Evolutionary conservation across 2,113 vertebrate genomes (phyloP).

Genomic region (Passer montanus): DNA sequence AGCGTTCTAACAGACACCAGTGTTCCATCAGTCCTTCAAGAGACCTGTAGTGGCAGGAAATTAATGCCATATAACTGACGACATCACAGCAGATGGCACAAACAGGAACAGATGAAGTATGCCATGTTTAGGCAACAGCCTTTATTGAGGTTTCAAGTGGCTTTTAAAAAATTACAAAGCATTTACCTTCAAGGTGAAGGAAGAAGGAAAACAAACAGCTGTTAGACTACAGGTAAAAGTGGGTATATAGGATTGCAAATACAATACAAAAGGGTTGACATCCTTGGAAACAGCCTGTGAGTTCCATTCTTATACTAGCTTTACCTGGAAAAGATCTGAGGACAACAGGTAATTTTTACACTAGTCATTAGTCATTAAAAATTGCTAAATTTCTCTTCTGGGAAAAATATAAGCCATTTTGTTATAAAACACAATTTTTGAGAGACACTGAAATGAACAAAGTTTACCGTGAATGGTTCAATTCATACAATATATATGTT

Average conservation of each 20-base stretch:
- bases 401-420: slow-evolving; percentile 82
- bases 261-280: slow-evolving; percentile 74
- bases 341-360: slow-evolving; percentile 76
- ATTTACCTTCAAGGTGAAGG: slow-evolving; percentile 74
- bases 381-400: slow-evolving; percentile 74
- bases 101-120: slow-evolving; percentile 77
- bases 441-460: slow-evolving; percentile 74
- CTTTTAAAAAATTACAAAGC: slow-evolving; percentile 73
- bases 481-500: slow-evolving; percentile 71
- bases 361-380: slow-evolving; percentile 79
- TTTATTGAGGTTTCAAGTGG: slow-evolving; percentile 83
- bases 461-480: slow-evolving; percentile 65
- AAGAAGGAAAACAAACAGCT: slow-evolving; percentile 69
- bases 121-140: slow-evolving; percentile 81
- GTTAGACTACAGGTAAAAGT: slow-evolving; percentile 69
- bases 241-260: slow-evolving; percentile 56
- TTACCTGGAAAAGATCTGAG: slow-evolving; percentile 73
- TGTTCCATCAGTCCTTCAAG: slow-evolving; percentile 76
- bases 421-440: slow-evolving; percentile 77
- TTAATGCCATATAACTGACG: slow-evolving; percentile 74
- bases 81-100: slow-evolving; percentile 79
- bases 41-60: slow-evolving; percentile 79
- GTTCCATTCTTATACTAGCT: slow-evolving; percentile 68
- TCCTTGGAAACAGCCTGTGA: slow-evolving; percentile 67
- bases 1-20: slow-evolving; percentile 77